Evolutionary conservation across 2,888 invertebrate species (phyloP).

Genomic region (Agrenia bidenticulata): DNA sequence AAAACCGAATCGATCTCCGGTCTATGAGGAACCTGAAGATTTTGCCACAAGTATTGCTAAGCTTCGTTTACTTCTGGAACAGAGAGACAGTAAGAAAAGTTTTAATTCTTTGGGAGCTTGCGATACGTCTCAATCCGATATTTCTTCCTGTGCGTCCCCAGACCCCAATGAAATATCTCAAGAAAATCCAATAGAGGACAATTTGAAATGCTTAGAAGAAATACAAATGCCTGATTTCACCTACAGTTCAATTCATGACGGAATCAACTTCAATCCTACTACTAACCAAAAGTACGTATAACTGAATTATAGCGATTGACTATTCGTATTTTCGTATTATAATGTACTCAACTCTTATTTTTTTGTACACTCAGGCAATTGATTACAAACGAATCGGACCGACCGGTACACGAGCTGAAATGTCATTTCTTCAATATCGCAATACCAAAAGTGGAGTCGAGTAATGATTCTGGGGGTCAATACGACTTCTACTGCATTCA

Average conservation of each 20-base stretch:
- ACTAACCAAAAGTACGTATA: too few species aligned
- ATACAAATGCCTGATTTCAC: too few species aligned
- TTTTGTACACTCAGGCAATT: neutral
- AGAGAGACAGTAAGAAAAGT: constrained; percentile 55
- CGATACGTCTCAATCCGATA: too few species aligned
- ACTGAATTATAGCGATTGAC: too few species aligned
- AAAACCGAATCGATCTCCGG: constrained; percentile 59
- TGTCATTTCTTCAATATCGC: constrained; percentile 54
- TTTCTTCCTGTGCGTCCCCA: too few species aligned
- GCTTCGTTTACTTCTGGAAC: constrained; percentile 66
- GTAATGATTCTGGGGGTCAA: constrained; percentile 54
- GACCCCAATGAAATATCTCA: too few species aligned
- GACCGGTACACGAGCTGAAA: constrained; percentile 44
- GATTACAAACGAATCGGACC: constrained; percentile 3
- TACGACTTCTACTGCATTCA: constrained; percentile 56
- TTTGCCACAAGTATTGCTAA: constrained; percentile 72
- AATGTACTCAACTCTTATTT: too few species aligned
- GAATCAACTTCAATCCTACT: too few species aligned
- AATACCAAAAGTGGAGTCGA: constrained; percentile 55
- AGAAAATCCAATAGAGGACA: too few species aligned
- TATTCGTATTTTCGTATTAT: too few species aligned
- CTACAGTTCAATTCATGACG: too few species aligned
- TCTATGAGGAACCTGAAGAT: constrained; percentile 72
- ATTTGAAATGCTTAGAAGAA: too few species aligned
- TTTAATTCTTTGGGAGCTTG: constrained; percentile 17